Percentiles rank a stretch among this genome's conserved stretches.
phyloP scores from a whole-genome alignment of 2,888 invertebrate species.

The Orchesella flavescens region DNA sequence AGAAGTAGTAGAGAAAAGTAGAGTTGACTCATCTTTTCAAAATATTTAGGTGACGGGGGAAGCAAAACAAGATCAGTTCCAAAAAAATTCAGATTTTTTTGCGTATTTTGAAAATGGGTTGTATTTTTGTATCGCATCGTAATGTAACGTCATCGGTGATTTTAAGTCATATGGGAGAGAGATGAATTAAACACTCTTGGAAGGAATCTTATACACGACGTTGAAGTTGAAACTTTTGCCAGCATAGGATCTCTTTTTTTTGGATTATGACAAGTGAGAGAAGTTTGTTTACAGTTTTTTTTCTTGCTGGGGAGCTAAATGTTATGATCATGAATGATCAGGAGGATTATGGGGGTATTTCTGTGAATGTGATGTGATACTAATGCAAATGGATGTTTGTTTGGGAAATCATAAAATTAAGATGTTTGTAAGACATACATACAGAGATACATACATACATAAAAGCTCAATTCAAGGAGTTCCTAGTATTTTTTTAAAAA shows the following conservation, averaged over 20 bases:
- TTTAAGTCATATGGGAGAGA: too few species aligned
- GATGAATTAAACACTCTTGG: neutral
- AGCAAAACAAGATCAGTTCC: neutral
- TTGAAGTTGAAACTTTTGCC: constrained; percentile 13
- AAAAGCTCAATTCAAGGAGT: too few species aligned
- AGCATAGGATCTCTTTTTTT: too few species aligned
- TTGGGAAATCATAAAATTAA: neutral
- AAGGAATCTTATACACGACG: neutral
- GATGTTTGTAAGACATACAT: neutral
- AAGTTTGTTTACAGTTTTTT: constrained; percentile 35
- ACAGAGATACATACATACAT: too few species aligned
- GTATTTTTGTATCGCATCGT: too few species aligned
- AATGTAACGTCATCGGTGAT: too few species aligned
- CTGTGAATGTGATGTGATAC: constrained; percentile 19
- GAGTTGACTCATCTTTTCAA: neutral
- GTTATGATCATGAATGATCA: neutral
- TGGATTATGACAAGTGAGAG: constrained; percentile 51
- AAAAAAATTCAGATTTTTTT: too few species aligned
- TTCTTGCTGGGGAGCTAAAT: neutral
- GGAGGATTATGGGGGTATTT: neutral
- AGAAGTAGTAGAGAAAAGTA: too few species aligned
- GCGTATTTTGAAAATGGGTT: neutral
- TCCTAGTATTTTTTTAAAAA: too few species aligned
- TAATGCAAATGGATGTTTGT: constrained; percentile 28
- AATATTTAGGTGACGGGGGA: neutral